Evolutionary conservation across 2,113 vertebrate genomes (phyloP), one percentile per base, ranked within the genome.

Genomic region (Sturnus vulgaris): DNA sequence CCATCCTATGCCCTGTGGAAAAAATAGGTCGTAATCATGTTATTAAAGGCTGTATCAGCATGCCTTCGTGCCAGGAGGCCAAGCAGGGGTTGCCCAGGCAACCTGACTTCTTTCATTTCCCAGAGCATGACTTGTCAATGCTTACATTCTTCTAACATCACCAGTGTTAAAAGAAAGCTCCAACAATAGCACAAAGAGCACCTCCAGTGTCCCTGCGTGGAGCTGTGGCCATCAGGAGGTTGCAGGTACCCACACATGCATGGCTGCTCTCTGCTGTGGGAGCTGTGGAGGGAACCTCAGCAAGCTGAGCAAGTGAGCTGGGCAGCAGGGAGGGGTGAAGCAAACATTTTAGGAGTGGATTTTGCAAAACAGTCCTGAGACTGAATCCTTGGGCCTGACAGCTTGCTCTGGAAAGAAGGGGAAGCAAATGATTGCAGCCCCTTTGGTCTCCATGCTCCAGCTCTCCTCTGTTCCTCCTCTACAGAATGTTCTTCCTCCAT

Each of bases 1-100:
- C 93, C 96, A 97, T 95, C 92, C 96, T 95, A 96, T 78, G 92
- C 42, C 96, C 96, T 96, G 94, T 93, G 92, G 93, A 96, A 95
- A 97, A 96, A 97, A 96, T 92, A 97, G 95, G 88, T 90, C 1
- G 88, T 71, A 95, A 78, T 96, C 65, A 96, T 31, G 72, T 96
- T 96, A 96, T 96, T 92, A 64, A 82, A 92, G 90, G 88, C 94
- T 93, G 68, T 66, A 84, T 39, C 65, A 84, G 39, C 86, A 78
- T 75, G 86, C 86, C 85, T 95, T 86, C 88, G 75, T 59, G 65
- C n/a, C 69, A 97, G 82, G 86, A 94, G 90, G 88, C 82, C 95
- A 96, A 95, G 81, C 77, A 90, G 85, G 65, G 90, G 92, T 93
- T 96, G 64, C 92, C 88, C 92, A 93, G 76, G 95, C 92, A 97